Base-by-base conservation (phyloP, 2,113 vertebrate genomes). In the Menura novaehollandiae region DNA sequence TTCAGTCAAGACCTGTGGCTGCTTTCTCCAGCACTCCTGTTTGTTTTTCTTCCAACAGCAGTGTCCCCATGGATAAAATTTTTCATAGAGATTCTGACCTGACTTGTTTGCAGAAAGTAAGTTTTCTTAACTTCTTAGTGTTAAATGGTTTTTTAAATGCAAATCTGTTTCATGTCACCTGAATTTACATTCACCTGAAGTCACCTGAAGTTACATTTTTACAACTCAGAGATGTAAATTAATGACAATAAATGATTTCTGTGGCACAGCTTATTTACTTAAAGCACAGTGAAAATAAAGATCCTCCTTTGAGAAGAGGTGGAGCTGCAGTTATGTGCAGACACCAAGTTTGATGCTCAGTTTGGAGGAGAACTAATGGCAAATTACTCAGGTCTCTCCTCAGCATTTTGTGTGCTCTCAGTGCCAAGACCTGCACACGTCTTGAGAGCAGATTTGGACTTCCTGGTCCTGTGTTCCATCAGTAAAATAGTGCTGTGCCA, bases 91-190 rank as follows among this genome's bases (percentile, higher is more conserved):
- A 99, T 95, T 99, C 99, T 67, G 98, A 99, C 89, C 98, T 99
- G 89, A 99, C 99, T 76, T 99, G 98, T 97, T 97, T 99, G 92
- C 99, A 99, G 96, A 99, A 99, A 98, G 99, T 99, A 98, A 97
- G 97, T 94, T 81, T 64, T 53, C 11, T 44, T 10, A 41, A 23
- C 21, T 75, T 80, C 39, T 78, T 27, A 18, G 37, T 10, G 13
- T 20, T 20, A 80, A 64, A 32, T 33, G 1, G 6, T 13, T 60
- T 69, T 62, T 39, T 6, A 27, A 69, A 75, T 20, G 30, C 20
- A 47, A 6, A 4, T 37, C 27, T 59, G 15, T 60, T 88, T 56
- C 1, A 0, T 58, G 15, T 59, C 23, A 28, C 33, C 17, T 39
- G 32, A 60, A 73, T 41, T 41, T 41, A 41, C 39, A 41, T 41